Base-by-base conservation (phyloP, 2,888 invertebrate genomes). In the Willowsia nigromaculata region DNA sequence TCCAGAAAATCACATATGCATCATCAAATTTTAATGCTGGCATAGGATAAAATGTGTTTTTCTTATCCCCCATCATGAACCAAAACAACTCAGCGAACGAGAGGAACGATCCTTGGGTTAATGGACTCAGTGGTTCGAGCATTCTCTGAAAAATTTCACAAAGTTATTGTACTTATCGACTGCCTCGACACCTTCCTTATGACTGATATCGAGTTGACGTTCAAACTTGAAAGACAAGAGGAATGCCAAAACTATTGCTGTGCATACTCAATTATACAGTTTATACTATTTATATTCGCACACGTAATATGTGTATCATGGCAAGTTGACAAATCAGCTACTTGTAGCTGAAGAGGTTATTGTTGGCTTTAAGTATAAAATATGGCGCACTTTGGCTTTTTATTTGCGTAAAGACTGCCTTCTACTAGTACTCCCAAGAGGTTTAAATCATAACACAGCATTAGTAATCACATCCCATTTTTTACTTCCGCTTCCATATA, bases 61-160 rank as follows among this genome's bases (percentile, higher is more conserved):
- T 93, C 88, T 93, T 93, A 89, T 98, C 98, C 37, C 97, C 97
- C 94, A 98, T 96, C 97, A 99, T 98, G 94, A 98, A 98, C 89
- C 97, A 97, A 94, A 98, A 98, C 43, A 99, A 95, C 94, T 99
- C 99, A 1, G 98, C 97, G 94, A 99, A 99, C 93, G 98, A 98
- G 93, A 98, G 96, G 90, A 99, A 95, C 91, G 97, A 97, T 93
- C 98, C 98, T 94, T 98, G 98, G 13, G 99, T 99, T 96, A 98
- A 97, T 33, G 98, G 97, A 94, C 97, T 98, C 80, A 99, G 95
- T 25, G 99, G 97, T 93, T 98, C 98, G 92, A 99, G 95, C 94
- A 98, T 97, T 91, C 96, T 96, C 94, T 98, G 98, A 88, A 91
- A 90, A 65, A 71, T 30, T 71, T 65, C 43, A 86, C 68, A 80